phyloP scores from a whole-genome alignment of 2,113 vertebrate genomes.

The Phycodurus eques region DNA sequence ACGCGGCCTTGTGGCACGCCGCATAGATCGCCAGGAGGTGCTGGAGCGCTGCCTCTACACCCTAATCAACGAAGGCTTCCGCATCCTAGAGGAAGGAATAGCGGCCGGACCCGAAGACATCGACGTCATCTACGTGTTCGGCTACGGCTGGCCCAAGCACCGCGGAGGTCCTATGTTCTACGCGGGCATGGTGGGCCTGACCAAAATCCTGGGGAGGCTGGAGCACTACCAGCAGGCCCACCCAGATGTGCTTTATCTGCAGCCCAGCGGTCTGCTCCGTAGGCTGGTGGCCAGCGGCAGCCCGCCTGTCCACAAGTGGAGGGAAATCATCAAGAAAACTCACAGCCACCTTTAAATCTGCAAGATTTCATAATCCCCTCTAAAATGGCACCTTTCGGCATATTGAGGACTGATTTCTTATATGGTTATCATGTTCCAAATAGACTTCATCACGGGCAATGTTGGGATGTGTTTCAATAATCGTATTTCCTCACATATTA shows the following conservation, averaged over 20 bases:
- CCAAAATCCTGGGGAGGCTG: constrained; percentile 76
- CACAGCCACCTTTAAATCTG: constrained; percentile 77
- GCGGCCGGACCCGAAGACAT: constrained; percentile 83
- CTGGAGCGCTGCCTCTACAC: constrained; percentile 83
- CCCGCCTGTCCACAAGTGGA: constrained; percentile 83
- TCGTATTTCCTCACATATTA: no score
- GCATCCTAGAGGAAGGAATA: constrained; percentile 83
- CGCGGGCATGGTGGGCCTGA: constrained; percentile 79
- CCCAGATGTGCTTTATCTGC: constrained; percentile 78
- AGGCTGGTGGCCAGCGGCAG: constrained; percentile 81
- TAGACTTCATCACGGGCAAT: no score
- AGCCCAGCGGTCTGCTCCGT: constrained; percentile 78
- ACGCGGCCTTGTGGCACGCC: constrained; percentile 68
- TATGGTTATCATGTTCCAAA: background rate
- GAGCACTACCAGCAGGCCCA: constrained; percentile 77
- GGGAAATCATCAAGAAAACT: constrained; percentile 57
- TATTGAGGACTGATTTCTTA: constrained; percentile 3
- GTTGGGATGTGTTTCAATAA: no score
- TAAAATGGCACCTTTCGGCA: no score
- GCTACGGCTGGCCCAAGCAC: constrained; percentile 87
- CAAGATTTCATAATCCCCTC: constrained; percentile 4
- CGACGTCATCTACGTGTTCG: constrained; percentile 85
- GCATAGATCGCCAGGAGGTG: constrained; percentile 80
- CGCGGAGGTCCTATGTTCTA: constrained; percentile 91
- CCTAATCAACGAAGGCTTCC: constrained; percentile 88